These are phyloP conservation scores for Hirundichthys speculiger DNA, from an alignment of 2,113 vertebrate genomes.

Conservation along the genomic window DNA sequence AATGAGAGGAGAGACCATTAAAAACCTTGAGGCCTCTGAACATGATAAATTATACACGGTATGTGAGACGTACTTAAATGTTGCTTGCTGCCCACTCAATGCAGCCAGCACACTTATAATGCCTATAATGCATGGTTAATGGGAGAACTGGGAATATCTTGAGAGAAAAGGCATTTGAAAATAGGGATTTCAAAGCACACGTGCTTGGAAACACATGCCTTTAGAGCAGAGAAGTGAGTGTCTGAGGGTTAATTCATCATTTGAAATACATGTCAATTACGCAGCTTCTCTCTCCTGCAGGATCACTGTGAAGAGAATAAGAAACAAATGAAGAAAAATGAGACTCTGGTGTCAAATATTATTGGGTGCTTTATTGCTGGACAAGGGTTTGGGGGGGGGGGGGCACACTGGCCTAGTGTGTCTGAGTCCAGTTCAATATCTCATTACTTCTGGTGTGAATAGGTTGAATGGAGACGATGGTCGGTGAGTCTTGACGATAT, in stretches of 20 bases:
- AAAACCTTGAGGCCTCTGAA: conserved; percentile 67
- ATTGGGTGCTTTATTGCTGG: conserved; percentile 36
- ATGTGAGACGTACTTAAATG: conserved; percentile 70
- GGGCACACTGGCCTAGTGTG: conserved; percentile 28
- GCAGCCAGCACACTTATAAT: conserved; percentile 69
- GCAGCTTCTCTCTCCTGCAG: conserved; percentile 3
- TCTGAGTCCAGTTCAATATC: conserved; percentile 73
- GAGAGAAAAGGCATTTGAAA: conserved; percentile 57
- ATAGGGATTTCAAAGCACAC: no score
- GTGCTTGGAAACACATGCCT: conserved; percentile 43
- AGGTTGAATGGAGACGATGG: conserved; percentile 67
- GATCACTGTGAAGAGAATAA: conserved; percentile 27
- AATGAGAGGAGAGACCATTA: conserved; percentile 75
- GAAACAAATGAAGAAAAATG: conserved; percentile 64
- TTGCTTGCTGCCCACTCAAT: conserved; percentile 57
- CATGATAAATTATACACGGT: conserved; percentile 74
- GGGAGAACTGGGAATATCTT: conserved; percentile 64
- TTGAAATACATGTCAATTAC: conserved; percentile 37
- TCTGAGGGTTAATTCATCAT: conserved; percentile 49
- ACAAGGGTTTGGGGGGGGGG: conserved; percentile 22
- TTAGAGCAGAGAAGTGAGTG: conserved; percentile 28
- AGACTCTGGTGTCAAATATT: conserved; percentile 49
- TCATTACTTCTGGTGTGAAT: conserved; percentile 76
- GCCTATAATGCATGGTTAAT: conserved; percentile 75
- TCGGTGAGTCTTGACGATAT: conserved; percentile 63